Percentiles rank a stretch among this genome's conserved stretches.
phyloP scores from a whole-genome alignment of 2,888 invertebrate genomes.

The Netelia fuscicornis region DNA sequence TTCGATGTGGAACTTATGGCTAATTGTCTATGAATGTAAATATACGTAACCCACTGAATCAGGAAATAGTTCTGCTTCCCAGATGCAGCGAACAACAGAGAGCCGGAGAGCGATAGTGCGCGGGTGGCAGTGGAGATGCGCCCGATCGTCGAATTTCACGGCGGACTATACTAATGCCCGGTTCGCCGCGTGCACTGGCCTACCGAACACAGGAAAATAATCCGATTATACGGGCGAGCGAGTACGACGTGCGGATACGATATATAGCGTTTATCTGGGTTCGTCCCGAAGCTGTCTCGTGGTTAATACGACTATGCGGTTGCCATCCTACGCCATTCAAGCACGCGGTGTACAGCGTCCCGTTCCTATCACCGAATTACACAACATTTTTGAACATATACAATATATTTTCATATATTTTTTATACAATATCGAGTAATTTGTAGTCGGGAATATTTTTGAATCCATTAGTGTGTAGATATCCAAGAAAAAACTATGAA shows the following conservation, averaged over 20 bases:
- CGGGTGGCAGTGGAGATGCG: background rate
- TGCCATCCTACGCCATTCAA: conserved; percentile 34
- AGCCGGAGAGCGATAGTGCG: background rate
- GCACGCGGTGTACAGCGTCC: background rate
- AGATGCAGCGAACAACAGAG: conserved; percentile 23
- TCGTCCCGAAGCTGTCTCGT: conserved; percentile 32
- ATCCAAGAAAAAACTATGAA: too few relatives aligned
- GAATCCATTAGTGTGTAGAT: too few relatives aligned
- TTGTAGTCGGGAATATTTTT: too few relatives aligned
- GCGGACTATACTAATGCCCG: conserved; percentile 62
- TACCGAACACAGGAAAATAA: conserved; percentile 74
- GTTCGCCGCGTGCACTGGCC: conserved; percentile 37
- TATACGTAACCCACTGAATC: conserved; percentile 56
- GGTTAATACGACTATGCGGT: conserved; percentile 43
- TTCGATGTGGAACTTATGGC: conserved; percentile 41
- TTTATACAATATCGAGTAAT: too few relatives aligned
- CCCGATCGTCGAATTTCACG: conserved; percentile 67
- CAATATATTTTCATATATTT: background rate
- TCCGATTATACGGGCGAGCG: conserved; percentile 71
- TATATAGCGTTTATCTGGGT: conserved; percentile 41
- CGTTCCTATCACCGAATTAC: background rate
- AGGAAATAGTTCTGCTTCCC: conserved; percentile 65
- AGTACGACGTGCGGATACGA: conserved; percentile 45
- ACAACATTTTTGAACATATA: background rate
- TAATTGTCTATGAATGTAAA: conserved; percentile 71